Evolutionary conservation across 1,140 invertebrate species (phyloP), one percentile per base, ranked within the genome.

Genomic region (Dysdera silvatica): DNA sequence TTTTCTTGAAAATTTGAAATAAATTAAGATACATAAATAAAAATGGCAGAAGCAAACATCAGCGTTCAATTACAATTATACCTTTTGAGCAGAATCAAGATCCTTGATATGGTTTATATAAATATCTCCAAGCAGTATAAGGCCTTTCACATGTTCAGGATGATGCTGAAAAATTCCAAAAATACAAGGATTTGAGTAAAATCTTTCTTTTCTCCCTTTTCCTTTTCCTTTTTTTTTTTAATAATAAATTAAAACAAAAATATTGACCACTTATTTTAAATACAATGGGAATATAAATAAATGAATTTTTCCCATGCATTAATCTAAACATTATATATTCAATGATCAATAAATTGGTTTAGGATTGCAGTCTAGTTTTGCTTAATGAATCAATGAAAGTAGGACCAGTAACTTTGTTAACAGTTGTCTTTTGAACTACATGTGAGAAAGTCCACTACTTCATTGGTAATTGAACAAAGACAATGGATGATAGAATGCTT

Each of bases 21-120:
- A 18, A 33, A 33, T 18, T 5, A 35, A 16, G 24, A 8, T 33
- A 20, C 12, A 26, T 33, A 16, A 16, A 26, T 14, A 49, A 32
- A 6, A 16, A 53, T n/a, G 7, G 32, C 14, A 53, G 16, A 20
- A 53, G 20, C 6, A 47, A 23, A 47, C 20, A 47, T 23, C 26
- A 47, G n/a, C 20, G 28, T 23, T 5, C 18, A 48, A 8, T 8
- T 28, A 8, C 3, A 32, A 12, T 23, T 23, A 83, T 75, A 90
- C 88, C 73, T 85, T 88, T 78, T 94, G 89, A 24, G 91, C 91
- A 1, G 88, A 88, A 72, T 93, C 89, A 70, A 96, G 75, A 76
- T 98, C 91, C 74, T 95, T 95, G 67, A 95, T 87, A 66, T 88
- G 88, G 75, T 97, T 98, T 40, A 98, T 93, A 75, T 95, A 95